These are phyloP conservation scores for Thymelicus lineola DNA, from an alignment of 2,888 invertebrate species.

Conservation along the genomic window DNA sequence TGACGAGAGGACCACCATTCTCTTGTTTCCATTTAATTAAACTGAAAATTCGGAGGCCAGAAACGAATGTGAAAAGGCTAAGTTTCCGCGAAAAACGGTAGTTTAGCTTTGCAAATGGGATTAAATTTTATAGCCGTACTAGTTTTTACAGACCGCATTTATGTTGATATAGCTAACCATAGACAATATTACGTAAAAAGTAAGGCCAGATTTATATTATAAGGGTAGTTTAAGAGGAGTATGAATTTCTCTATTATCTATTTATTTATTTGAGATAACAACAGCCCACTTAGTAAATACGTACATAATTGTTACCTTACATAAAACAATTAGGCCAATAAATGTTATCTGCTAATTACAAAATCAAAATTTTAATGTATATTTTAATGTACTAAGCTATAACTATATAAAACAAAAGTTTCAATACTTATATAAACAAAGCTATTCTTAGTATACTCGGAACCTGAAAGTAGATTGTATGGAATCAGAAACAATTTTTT, in stretches of 20 bases:
- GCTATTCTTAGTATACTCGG: too few species aligned
- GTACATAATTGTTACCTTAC: too few species aligned
- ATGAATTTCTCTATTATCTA: not conserved
- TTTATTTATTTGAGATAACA: too few species aligned
- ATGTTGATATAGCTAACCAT: conserved; percentile 1
- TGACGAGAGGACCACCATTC: conserved; percentile 70
- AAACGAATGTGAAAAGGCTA: conserved; percentile 51
- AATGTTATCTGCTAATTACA: too few species aligned
- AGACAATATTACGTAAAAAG: not conserved
- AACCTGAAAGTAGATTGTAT: too few species aligned
- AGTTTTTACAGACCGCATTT: conserved; percentile 27
- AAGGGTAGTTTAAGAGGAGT: not conserved
- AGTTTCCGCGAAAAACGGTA: conserved; percentile 33
- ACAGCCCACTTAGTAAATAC: too few species aligned
- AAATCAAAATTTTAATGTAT: too few species aligned
- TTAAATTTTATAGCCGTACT: conserved; percentile 60
- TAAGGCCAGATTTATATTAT: not conserved
- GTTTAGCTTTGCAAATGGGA: conserved; percentile 61
- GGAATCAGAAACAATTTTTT: too few species aligned
- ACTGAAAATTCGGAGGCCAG: conserved; percentile 68
- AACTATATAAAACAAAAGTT: too few species aligned
- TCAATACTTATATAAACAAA: too few species aligned
- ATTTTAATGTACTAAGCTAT: too few species aligned
- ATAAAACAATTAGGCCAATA: too few species aligned
- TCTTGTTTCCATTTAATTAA: conserved; percentile 82